Evolutionary conservation across 2,797 vertebrate species (phyloP), one percentile per base, ranked within the genome.

Genomic region (Urocyon cinereoargenteus): DNA sequence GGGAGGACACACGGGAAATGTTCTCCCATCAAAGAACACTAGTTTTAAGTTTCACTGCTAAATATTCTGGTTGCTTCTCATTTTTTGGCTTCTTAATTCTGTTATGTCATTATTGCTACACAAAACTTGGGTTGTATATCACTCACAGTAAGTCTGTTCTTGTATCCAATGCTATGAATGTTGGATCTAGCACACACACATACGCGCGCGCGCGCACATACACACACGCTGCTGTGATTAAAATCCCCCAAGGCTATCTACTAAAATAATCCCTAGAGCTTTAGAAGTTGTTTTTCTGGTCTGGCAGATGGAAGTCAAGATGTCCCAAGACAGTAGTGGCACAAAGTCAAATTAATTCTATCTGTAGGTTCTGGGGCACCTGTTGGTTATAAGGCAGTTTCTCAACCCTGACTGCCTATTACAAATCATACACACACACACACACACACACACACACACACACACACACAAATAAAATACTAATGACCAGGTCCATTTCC

Each of bases 141-240:
- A 72, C 16, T 62, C 3, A 59, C 1, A 24, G 16, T 2, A 45
- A 96, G 36, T 78, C 68, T 77, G 15, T 66, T 21, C 28, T 59
- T 70, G 16, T 34, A 90, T 45, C 16, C 9, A 90, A 3, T 8
- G 14, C 72, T 68, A 4, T 26, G 40, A 51, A 45, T 90, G 8
- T 6, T 62, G 51, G 86, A n/a, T 22, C 26, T n/a, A 49, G 79
- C 15, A 24, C 6, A 45, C 40, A 45, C 6, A 45, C 6, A 45
- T 45, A 45, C 1, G 2, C 10, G 1, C 2, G 13, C 0, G 2
- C 5, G 14, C 26, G 19, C 45, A 36, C 75, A 40, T 24, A 24
- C 55, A 18, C 64, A 28, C 28, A 51, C 34, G 0, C 55, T 7
- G 16, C 12, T 13, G 1, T 26, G 22, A 70, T 84, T 57, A 81